Evolutionary conservation across 2,113 vertebrate species (phyloP), one percentile per base, ranked within the genome.

Genomic region (Corvus hawaiiensis): DNA sequence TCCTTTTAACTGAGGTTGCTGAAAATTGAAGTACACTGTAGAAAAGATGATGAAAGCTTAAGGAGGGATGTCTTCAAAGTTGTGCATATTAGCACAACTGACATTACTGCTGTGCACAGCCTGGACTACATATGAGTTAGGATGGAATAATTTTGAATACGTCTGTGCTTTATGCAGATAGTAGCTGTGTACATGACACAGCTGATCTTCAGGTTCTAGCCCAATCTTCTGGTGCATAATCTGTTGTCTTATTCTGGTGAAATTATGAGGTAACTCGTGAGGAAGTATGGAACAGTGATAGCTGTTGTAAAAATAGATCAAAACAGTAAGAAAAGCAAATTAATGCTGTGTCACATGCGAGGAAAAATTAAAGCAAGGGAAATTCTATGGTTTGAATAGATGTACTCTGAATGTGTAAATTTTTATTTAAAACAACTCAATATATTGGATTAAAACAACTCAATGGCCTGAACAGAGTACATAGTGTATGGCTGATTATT

Each of bases 281-380:
- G 92, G 59, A 91, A 92, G 13, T 43, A 7, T 39, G 68, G 95
- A 61, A 79, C 16, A 44, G 46, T 30, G 33, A 51, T 74, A 73
- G 63, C 68, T 94, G 62, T 44, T 87, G 61, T 86, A 97, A 94
- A 93, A 96, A 75, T 76, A 79, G 63, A 89, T 95, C 71, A 89
- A 85, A 91, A 92, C 55, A 77, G 11, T 96, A 95, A 80, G 54
- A 85, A 71, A 85, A 76, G 63, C 30, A 96, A 85, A 55, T 89
- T 92, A 79, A 30, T 79, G 66, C 63, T 94, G 69, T 93, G 69
- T 73, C 48, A 37, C 46, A 10, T 68, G 33, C 41, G 69, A 86
- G 43, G 51, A 43, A 55, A 71, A 83, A 80, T 55, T 71, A 72
- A 86, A 88, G n/a, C 62, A 64, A 64, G n/a, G 28, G 49, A 73